A percentile compares a stretch with the other conserved stretches of the same genome.
Evolutionary conservation across 2,888 invertebrate species (phyloP).

Genomic region (Ophion costatus): DNA sequence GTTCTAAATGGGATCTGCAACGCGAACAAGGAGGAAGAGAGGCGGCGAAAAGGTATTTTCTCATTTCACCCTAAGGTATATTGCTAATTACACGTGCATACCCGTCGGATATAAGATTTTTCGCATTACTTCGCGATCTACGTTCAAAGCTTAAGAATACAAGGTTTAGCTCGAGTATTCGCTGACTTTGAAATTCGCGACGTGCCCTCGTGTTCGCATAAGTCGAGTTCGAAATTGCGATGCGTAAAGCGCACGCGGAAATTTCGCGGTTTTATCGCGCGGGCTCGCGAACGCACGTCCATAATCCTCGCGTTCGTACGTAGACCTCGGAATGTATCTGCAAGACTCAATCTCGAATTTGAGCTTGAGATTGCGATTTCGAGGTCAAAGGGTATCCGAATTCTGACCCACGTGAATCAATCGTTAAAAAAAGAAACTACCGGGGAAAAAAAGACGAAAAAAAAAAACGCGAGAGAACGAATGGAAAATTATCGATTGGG

Average conservation of each 20-base stretch:
- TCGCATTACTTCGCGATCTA: not conserved
- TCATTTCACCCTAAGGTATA: not conserved
- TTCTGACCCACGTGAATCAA: conserved; percentile 10
- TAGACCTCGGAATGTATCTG: not conserved
- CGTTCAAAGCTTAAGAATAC: not conserved
- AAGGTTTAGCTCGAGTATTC: not conserved
- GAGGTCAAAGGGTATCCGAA: not conserved
- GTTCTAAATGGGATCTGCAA: conserved; percentile 83
- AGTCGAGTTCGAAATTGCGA: not conserved
- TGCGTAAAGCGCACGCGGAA: not conserved
- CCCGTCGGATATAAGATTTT: not conserved
- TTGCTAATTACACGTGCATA: not conserved
- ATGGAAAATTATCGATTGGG: conserved; percentile 75
- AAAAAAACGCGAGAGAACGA: conserved; percentile 39
- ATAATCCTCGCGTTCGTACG: not conserved
- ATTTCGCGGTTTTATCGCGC: not conserved
- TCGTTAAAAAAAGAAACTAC: conserved; percentile 20
- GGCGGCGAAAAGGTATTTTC: conserved; percentile 82
- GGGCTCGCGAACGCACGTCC: too few species aligned
- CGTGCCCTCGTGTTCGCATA: not conserved
- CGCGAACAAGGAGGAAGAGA: conserved; percentile 82
- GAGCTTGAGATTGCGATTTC: not conserved
- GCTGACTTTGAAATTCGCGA: not conserved
- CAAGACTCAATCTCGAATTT: not conserved
- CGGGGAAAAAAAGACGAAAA: conserved; percentile 15